phyloP scores from a whole-genome alignment of 2,888 invertebrate genomes.

The Hyposoter dolosus region DNA sequence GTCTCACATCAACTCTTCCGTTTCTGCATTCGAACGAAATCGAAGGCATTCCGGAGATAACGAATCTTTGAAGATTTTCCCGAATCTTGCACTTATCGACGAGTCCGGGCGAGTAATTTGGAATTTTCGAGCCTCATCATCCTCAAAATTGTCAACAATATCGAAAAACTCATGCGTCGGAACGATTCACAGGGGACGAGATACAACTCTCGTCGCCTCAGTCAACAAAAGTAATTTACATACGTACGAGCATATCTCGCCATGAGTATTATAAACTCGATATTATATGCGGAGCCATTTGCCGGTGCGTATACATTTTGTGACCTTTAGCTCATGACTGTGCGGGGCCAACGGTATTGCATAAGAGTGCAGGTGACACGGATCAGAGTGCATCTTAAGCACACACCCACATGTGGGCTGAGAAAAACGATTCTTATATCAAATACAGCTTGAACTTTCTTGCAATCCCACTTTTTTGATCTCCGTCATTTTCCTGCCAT shows the following conservation, averaged over 20 bases:
- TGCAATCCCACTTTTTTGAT: not conserved
- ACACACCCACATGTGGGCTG: conserved; percentile 13
- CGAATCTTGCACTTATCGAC: not conserved
- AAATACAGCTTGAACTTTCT: conserved; percentile 11
- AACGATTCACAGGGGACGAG: conserved; percentile 43
- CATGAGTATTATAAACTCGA: conserved; percentile 33
- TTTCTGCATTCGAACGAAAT: conserved; percentile 22
- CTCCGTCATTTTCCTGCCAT: not conserved
- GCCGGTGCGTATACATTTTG: conserved; percentile 52
- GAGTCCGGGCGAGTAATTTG: not conserved
- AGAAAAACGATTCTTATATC: conserved; percentile 2
- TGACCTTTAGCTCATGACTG: conserved; percentile 56
- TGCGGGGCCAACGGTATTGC: conserved; percentile 53
- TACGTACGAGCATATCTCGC: conserved; percentile 15
- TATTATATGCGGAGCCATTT: conserved; percentile 40
- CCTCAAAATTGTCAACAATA: conserved; percentile 22
- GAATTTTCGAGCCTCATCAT: conserved; percentile 65
- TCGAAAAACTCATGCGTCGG: conserved; percentile 42
- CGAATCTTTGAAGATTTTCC: not conserved
- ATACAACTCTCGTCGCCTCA: conserved; percentile 27
- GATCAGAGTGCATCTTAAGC: conserved; percentile 1
- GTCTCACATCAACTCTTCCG: conserved; percentile 35
- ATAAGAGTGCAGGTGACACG: conserved; percentile 56
- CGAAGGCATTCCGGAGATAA: not conserved
- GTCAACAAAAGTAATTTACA: conserved; percentile 38